These are phyloP conservation scores for Ptychadena robeensis DNA, from an alignment of 2,797 vertebrate species.

Conservation along the genomic window DNA sequence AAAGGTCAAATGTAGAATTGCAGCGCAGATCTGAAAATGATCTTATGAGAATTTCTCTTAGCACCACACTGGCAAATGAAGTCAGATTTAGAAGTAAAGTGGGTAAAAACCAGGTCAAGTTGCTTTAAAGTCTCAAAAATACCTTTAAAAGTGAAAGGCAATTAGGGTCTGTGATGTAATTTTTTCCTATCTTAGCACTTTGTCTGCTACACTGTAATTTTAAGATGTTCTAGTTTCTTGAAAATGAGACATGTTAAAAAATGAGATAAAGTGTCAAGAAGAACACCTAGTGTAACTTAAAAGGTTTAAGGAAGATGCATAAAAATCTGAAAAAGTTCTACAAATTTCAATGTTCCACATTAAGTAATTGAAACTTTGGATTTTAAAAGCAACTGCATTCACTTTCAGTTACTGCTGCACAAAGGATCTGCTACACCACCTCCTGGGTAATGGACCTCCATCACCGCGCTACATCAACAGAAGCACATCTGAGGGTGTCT, in stretches of 20 bases:
- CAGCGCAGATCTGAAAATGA: neutral
- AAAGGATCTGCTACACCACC: neutral
- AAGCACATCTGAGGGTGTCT: neutral
- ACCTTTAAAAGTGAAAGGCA: slow-evolving; percentile 6
- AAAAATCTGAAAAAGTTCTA: neutral
- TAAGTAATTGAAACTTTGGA: neutral
- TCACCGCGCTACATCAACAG: neutral
- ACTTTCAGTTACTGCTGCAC: neutral
- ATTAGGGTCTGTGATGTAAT: neutral
- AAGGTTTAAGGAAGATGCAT: neutral
- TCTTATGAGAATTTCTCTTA: neutral
- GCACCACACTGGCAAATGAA: slow-evolving; percentile 13
- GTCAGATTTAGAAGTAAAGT: slow-evolving; percentile 11
- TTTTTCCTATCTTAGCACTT: slow-evolving; percentile 9
- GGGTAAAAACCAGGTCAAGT: slow-evolving; percentile 10
- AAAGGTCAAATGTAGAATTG: neutral
- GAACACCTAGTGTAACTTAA: neutral
- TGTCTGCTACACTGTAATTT: slow-evolving; percentile 3
- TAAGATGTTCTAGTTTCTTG: slow-evolving; percentile 1
- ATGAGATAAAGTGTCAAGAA: neutral
- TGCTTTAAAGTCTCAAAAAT: slow-evolving; percentile 20
- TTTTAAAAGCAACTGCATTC: neutral
- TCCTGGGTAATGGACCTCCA: neutral
- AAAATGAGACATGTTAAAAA: slow-evolving; percentile 6
- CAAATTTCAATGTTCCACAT: too few species aligned